Evolutionary conservation across 2,113 vertebrate species (phyloP).

Genomic region (Gobio gobio): DNA sequence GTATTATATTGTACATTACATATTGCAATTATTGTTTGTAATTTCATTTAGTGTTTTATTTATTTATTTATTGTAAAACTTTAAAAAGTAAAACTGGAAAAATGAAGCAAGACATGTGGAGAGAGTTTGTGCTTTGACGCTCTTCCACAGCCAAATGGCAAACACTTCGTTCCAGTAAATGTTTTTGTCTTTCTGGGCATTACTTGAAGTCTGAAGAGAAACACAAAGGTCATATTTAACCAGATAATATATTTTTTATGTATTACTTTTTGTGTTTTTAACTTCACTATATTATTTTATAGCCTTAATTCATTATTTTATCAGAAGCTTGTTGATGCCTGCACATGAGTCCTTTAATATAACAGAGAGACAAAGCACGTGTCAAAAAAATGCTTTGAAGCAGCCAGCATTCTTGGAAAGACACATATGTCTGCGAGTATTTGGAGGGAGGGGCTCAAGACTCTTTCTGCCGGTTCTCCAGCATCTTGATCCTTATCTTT

Average conservation of each 20-base stretch:
- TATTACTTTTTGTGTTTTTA: background rate
- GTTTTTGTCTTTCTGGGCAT: background rate
- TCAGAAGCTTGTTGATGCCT: constrained; percentile 10
- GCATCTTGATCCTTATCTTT: constrained; percentile 17
- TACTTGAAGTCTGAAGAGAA: background rate
- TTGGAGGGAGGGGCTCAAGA: constrained; percentile 13
- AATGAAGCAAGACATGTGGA: background rate
- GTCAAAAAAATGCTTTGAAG: constrained; percentile 74
- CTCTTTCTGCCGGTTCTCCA: constrained; percentile 4
- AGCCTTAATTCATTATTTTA: background rate
- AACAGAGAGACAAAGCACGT: constrained; percentile 61
- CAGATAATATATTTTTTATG: background rate
- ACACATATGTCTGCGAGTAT: constrained; percentile 60
- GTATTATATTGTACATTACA: background rate
- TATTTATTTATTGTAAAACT: background rate
- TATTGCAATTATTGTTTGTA: background rate
- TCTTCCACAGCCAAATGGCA: background rate
- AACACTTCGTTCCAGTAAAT: background rate
- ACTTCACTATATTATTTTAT: background rate
- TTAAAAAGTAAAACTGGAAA: background rate
- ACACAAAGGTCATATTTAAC: background rate
- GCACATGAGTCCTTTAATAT: constrained; percentile 57
- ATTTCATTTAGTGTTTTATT: background rate
- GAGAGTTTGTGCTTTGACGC: background rate
- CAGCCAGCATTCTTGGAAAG: constrained; percentile 66